A percentile compares a stretch with the other conserved stretches of the same genome.
phyloP scores from a whole-genome alignment of 2,113 vertebrate species.

The Apeltes quadracus region DNA sequence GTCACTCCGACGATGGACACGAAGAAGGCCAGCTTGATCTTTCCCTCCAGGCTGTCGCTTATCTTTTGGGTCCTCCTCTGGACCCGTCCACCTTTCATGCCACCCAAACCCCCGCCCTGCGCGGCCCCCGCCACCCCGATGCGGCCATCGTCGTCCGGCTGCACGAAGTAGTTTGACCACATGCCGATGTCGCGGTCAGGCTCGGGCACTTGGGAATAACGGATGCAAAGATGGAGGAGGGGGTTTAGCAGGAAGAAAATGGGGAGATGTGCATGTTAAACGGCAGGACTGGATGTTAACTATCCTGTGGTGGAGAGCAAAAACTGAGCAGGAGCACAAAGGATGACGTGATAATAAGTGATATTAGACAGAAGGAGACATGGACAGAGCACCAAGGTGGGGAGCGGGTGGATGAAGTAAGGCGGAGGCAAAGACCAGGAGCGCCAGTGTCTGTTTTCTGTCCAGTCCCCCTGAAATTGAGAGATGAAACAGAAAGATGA shows the following conservation, averaged over 20 bases:
- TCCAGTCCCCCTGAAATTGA: slow-evolving; percentile 68
- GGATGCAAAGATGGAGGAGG: background rate
- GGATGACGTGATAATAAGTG: slow-evolving; percentile 31
- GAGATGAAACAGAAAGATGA: slow-evolving; percentile 68
- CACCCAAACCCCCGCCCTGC: slow-evolving; percentile 60
- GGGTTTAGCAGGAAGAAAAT: background rate
- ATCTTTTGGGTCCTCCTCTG: slow-evolving; percentile 80
- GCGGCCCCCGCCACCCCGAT: slow-evolving; percentile 65
- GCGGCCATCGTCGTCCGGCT: slow-evolving; percentile 82
- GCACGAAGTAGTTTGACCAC: slow-evolving; percentile 91
- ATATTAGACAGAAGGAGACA: slow-evolving; percentile 37
- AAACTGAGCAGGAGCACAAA: slow-evolving; percentile 18
- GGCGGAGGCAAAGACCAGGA: slow-evolving; percentile 50
- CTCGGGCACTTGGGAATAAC: background rate
- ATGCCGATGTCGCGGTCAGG: slow-evolving; percentile 71
- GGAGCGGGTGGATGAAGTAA: slow-evolving; percentile 15
- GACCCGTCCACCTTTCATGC: slow-evolving; percentile 52
- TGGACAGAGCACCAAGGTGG: slow-evolving; percentile 36
- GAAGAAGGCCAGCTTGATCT: slow-evolving; percentile 87
- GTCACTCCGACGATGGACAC: slow-evolving; percentile 83
- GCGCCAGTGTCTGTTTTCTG: slow-evolving; percentile 51
- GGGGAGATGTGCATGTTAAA: background rate
- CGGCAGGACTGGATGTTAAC: background rate
- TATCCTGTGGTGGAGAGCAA: slow-evolving; percentile 19
- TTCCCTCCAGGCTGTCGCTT: slow-evolving; percentile 85